These are phyloP conservation scores for Drosophila parthenogenetica DNA, from an alignment of 2,888 invertebrate genomes.

Conservation along the genomic window DNA sequence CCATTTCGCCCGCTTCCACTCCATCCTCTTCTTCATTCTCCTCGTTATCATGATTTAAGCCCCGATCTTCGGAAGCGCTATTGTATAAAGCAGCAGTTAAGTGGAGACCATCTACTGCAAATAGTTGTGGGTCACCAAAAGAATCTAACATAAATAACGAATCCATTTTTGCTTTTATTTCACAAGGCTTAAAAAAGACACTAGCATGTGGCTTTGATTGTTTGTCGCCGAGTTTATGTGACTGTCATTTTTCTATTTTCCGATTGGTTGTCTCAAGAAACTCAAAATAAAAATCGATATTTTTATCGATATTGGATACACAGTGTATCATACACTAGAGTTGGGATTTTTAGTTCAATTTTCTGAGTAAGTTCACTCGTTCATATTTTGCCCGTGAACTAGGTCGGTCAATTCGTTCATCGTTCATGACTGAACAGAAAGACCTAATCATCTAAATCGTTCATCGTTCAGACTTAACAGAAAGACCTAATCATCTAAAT, in stretches of 20 bases:
- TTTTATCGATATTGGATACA: neutral
- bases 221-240: slow-evolving; percentile 12
- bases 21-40: slow-evolving; percentile 36
- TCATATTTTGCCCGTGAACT: too few species aligned
- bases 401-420: too few species aligned
- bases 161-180: slow-evolving; percentile 65
- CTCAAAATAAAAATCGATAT: slow-evolving; percentile 1
- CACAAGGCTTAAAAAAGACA: slow-evolving; percentile 7
- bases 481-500: too few species aligned
- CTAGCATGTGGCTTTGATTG: slow-evolving; percentile 33
- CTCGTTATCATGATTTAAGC: slow-evolving; percentile 19
- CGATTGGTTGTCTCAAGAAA: too few species aligned
- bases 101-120: slow-evolving; percentile 27
- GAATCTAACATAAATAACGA: slow-evolving; percentile 80
- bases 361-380: too few species aligned
- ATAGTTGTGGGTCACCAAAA: slow-evolving; percentile 75
- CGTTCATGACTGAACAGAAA: too few species aligned
- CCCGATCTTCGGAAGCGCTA: slow-evolving; percentile 2
- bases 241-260: neutral
- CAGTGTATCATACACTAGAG: too few species aligned
- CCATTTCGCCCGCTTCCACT: slow-evolving; percentile 63
- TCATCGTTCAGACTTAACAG: too few species aligned
- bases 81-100: slow-evolving; percentile 27
- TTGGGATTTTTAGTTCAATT: too few species aligned
- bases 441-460: too few species aligned